Conservation (phyloP, 2,113 vertebrate species). For the Melanocharis versteri region DNA sequence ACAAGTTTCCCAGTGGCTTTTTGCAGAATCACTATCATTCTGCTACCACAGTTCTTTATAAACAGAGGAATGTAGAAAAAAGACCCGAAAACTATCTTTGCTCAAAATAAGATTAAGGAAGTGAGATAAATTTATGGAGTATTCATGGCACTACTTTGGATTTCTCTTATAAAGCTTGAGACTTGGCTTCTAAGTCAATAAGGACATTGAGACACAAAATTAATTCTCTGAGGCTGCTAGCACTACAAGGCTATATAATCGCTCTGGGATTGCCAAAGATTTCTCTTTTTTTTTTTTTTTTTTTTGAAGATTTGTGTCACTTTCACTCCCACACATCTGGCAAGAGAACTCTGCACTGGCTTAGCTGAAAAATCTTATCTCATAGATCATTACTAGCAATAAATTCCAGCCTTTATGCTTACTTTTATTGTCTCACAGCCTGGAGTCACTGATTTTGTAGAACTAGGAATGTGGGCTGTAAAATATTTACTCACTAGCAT, state of each 20-base stretch:
- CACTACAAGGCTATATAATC: neutral
- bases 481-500: conserved; percentile 32
- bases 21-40: neutral
- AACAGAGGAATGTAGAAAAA: neutral
- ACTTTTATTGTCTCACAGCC: neutral
- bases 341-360: conserved; percentile 1
- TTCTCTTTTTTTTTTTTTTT: neutral
- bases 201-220: conserved; percentile 5
- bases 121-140: conserved; percentile 20
- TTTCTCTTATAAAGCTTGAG: neutral
- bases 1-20: neutral
- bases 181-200: neutral
- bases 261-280: conserved; percentile 10
- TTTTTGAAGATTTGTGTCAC: conserved; percentile 20
- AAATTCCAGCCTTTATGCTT: conserved; percentile 54
- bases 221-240: neutral
- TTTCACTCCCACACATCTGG: conserved; percentile 67
- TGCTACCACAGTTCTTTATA: neutral
- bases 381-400: conserved; percentile 54
- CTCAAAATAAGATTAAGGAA: conserved; percentile 9
- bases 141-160: neutral
- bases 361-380: conserved; percentile 57
- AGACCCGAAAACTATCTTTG: neutral
- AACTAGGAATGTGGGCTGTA: neutral
- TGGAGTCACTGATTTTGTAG: neutral